Base-by-base conservation (phyloP, 2,797 vertebrate species). In the Cirrhinus molitorella region DNA sequence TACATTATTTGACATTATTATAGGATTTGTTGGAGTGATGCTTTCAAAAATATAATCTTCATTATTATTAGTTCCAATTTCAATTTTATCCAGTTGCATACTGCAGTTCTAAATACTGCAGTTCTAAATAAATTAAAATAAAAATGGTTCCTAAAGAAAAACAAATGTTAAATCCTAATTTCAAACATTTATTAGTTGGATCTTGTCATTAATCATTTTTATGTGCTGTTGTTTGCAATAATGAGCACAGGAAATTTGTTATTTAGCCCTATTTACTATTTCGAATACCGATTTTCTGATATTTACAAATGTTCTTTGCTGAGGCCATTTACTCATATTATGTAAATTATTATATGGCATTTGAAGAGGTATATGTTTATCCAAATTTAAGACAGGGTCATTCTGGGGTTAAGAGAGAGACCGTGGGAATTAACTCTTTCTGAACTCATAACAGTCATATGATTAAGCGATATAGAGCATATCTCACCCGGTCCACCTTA, bases 401-500 rank as follows among this genome's bases (percentile, higher is more conserved):
- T 55, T 86, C 47, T 79, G 53, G 88, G 84, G 89, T 85, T 93
- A 88, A 86, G 85, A 68, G 51, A 68, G 65, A 88, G 87, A 90
- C 85, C 92, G 93, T 93, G 92, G 92, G 93, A 94, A 94, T 95
- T 95, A 96, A 96, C 95, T 91, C 84, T 90, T 94, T 89, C 83
- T 66, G 89, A 17, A 83, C 91, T 91, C 89, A 70, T 19, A 61
- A 87, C 14, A 66, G 81, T 67, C 2, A 71, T 81, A 68, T 67
- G 61, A 67, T 84, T 75, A 86, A 88, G 85, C 88, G 91, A 79
- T 80, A 34, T 73, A 25, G 83, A 84, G 85, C 25, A 5, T 81
- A 94, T 94, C 92, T 93, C 67, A 76, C 76, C 19, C 16, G 93
- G 93, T 95, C 95, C 92, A 96, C 95, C 95, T 96, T 96, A 96